Evolutionary conservation across 2,113 vertebrate genomes (phyloP), one percentile per base, ranked within the genome.

Genomic region (Chaetodon trifascialis): DNA sequence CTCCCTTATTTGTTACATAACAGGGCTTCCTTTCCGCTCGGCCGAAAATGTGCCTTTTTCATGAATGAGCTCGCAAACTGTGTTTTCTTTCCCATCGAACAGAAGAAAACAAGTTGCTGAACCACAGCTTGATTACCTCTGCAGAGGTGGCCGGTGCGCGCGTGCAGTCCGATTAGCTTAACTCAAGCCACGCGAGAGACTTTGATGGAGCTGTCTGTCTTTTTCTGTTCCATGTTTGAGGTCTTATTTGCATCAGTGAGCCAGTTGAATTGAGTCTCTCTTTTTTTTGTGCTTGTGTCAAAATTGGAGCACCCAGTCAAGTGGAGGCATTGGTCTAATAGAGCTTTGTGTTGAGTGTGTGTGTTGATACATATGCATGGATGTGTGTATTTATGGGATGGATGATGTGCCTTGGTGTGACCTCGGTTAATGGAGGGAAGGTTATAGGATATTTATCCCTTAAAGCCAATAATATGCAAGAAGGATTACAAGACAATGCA

Each of bases 221-320:
- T 30, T 63, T 58, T 19, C 38, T 59, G 14, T 34, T 73, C 7
- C 44, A 59, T 30, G 40, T 44, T 71, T 25, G 66, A 72, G 46
- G 68, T 73, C 60, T 63, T 51, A 82, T 87, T 77, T 88, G 81
- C 74, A 82, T 77, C 63, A 62, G 21, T 76, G 47, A 64, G 58
- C 46, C 30, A 62, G 34, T 71, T 65, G 55, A 23, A 16, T 30
- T 5, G 2, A 1, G 5, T 51, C 49, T 81, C 40, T 49, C 3
- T 44, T 46, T 59, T 42, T 47, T 44, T 56, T 2, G 21, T 9
- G 7, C 38, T 72, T 72, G 11, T 56, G 30, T n/a, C 17, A 40
- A 66, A 75, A 71, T 64, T 3, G 6, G 10, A 66, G 51, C 62
- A 72, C 0, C 9, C 34, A 68, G 77, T 84, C 65, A 73, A 54